Conservation (phyloP, 2,888 invertebrate species). For the Limnephilus marmoratus region DNA sequence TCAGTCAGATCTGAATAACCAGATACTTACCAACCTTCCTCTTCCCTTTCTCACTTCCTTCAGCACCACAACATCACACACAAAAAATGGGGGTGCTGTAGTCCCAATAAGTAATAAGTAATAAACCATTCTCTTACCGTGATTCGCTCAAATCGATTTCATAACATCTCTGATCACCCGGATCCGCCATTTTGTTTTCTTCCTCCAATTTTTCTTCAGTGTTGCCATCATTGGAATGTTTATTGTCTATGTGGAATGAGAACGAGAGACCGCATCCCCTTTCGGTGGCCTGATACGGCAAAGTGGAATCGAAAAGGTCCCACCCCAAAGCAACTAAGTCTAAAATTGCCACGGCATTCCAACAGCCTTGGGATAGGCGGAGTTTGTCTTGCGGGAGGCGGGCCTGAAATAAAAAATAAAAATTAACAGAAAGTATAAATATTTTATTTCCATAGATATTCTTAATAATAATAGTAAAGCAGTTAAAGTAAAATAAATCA, state of each 20-base stretch:
- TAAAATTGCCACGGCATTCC: conserved; percentile 85
- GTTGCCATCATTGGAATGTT: not conserved
- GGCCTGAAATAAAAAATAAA: conserved; percentile 73
- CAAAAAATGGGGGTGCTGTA: no score
- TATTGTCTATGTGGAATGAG: conserved; percentile 67
- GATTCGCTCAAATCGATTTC: conserved; percentile 51
- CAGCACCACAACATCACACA: no score
- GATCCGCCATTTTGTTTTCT: conserved; percentile 76
- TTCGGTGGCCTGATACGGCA: conserved; percentile 84
- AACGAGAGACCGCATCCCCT: conserved; percentile 83
- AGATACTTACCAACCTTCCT: no score
- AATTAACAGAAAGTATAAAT: not conserved
- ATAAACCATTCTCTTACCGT: not conserved
- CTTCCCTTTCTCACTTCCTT: no score
- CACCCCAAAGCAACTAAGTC: conserved; percentile 86
- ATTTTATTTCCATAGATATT: no score
- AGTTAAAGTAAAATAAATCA: no score
- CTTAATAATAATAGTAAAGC: no score
- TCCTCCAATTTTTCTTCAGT: not conserved
- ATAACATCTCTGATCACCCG: conserved; percentile 74
- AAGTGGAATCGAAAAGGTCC: conserved; percentile 93
- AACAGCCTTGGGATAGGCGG: conserved; percentile 86
- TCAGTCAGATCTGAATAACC: no score
- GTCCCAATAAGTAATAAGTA: no score
- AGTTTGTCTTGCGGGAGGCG: conserved; percentile 83